These are phyloP conservation scores for Melanotus villosus DNA, from an alignment of 2,888 invertebrate genomes.

Conservation along the genomic window DNA sequence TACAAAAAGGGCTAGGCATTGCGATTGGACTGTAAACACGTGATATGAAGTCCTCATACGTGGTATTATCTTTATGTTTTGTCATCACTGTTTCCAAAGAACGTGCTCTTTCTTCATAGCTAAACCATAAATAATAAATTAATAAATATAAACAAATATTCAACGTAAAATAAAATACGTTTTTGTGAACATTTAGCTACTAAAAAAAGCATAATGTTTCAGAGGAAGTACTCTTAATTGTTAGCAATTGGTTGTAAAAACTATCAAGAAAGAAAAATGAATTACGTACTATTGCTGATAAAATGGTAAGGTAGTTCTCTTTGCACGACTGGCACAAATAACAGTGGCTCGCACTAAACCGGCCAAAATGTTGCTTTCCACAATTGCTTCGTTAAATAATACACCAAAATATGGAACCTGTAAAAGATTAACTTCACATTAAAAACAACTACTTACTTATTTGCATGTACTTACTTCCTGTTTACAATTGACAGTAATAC, in stretches of 20 bases:
- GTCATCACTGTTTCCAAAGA: constrained; percentile 88
- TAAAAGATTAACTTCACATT: constrained; percentile 27
- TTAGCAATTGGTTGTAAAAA: too few species aligned
- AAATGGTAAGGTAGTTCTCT: constrained; percentile 89
- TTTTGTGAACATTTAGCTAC: too few species aligned
- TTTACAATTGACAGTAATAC: constrained; percentile 91
- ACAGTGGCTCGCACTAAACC: constrained; percentile 92
- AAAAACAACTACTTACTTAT: neutral
- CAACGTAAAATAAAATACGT: too few species aligned
- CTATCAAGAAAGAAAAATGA: too few species aligned
- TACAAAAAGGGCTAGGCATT: constrained; percentile 69
- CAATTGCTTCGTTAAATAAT: constrained; percentile 91
- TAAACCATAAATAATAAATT: constrained; percentile 64
- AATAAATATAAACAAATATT: neutral
- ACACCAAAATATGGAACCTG: constrained; percentile 96
- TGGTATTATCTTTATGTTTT: constrained; percentile 88
- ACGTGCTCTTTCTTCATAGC: constrained; percentile 92
- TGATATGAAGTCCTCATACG: constrained; percentile 91
- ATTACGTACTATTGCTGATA: constrained; percentile 89
- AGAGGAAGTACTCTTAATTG: too few species aligned
- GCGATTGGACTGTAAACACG: constrained; percentile 80
- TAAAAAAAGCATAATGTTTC: too few species aligned
- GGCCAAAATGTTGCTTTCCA: constrained; percentile 81
- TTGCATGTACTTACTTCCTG: constrained; percentile 76
- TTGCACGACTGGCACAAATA: constrained; percentile 91